Conservation (phyloP, 2,113 vertebrate species). For the Ochotona curzoniae region DNA sequence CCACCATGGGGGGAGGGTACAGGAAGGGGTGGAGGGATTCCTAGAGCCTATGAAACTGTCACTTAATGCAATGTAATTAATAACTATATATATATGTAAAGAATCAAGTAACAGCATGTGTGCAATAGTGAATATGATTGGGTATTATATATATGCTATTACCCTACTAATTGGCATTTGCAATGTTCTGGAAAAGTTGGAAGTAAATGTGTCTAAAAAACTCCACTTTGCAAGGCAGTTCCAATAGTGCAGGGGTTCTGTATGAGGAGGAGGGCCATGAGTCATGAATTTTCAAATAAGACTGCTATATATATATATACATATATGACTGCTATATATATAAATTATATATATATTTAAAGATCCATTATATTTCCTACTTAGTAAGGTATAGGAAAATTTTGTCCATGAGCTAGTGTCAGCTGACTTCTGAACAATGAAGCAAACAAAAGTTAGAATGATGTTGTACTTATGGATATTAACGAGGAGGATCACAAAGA, state of each 20-base stretch:
- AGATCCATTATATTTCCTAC: not conserved
- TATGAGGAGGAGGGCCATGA: rapidly evolving
- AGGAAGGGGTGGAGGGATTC: no score
- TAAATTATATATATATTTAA: not conserved
- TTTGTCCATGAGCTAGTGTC: not conserved
- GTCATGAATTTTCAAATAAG: not conserved
- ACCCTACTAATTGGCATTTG: not conserved
- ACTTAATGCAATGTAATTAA: no score
- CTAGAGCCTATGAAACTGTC: no score
- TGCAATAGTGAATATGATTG: not conserved
- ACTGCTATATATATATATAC: not conserved
- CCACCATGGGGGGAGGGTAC: no score
- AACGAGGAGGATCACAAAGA: not conserved
- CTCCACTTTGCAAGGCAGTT: not conserved
- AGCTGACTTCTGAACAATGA: not conserved
- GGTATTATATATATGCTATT: not conserved
- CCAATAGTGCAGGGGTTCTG: not conserved
- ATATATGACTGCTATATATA: no score
- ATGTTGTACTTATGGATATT: not conserved
- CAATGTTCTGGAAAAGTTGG: not conserved
- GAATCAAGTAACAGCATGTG: not conserved
- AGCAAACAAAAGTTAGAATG: not conserved
- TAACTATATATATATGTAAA: no score
- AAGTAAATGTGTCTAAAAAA: not conserved
- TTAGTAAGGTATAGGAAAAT: not conserved